phyloP scores from a whole-genome alignment of 2,888 invertebrate genomes.

The Parasteatoda lunata region DNA sequence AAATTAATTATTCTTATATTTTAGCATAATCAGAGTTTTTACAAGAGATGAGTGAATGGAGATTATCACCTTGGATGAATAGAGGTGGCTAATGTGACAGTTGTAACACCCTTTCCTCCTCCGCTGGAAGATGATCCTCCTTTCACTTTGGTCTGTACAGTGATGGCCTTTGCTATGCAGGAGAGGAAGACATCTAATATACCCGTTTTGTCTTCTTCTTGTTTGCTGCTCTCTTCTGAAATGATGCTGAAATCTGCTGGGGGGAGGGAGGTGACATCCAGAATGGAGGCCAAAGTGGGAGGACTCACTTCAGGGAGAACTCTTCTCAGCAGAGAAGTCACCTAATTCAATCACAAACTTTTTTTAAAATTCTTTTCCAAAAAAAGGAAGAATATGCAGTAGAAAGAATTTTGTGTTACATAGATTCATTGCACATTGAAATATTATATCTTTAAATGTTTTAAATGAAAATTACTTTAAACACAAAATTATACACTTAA shows the following conservation, averaged over 20 bases:
- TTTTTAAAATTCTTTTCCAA: too few relatives aligned
- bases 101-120: constrained; percentile 73
- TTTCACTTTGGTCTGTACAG: constrained; percentile 89
- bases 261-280: constrained; percentile 83
- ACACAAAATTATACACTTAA: too few relatives aligned
- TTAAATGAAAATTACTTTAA: background rate
- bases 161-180: constrained; percentile 92
- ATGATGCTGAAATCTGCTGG: constrained; percentile 86
- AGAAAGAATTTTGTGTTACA: too few relatives aligned
- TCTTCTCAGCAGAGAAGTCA: constrained; percentile 87
- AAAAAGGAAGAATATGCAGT: too few relatives aligned
- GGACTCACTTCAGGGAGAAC: constrained; percentile 94
- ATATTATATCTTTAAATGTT: too few relatives aligned
- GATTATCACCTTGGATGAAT: constrained; percentile 78
- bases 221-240: constrained; percentile 76
- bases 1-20: background rate
- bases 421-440: background rate
- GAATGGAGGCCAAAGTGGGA: constrained; percentile 84
- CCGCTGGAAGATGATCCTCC: constrained; percentile 75
- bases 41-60: background rate
- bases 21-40: background rate
- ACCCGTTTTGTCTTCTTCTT: constrained; percentile 79
- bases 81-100: constrained; percentile 79
- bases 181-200: constrained; percentile 92
- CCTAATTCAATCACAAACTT: constrained; percentile 75